Conservation (phyloP, 2,888 invertebrate genomes). For the Saturnia pavonia region DNA sequence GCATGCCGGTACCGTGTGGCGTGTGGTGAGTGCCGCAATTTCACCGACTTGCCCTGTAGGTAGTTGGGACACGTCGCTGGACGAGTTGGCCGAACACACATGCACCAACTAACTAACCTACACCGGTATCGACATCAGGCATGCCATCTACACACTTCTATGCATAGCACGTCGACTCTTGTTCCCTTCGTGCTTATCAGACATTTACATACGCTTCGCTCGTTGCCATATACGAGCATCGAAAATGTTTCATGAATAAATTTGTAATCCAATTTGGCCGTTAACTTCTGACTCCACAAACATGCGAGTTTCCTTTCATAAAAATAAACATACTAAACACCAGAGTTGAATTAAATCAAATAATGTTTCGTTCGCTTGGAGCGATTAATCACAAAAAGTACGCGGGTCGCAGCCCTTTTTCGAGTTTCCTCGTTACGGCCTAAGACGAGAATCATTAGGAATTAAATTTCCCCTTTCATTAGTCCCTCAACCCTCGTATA, state of each 20-base stretch:
- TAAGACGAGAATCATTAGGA: slow-evolving; percentile 83
- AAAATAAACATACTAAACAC: slow-evolving; percentile 56
- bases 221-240: slow-evolving; percentile 72
- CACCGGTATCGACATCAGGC: background rate
- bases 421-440: slow-evolving; percentile 81
- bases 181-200: slow-evolving; percentile 71
- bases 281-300: slow-evolving; percentile 68
- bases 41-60: slow-evolving; percentile 19
- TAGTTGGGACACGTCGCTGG: slow-evolving; percentile 29
- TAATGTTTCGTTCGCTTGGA: slow-evolving; percentile 66
- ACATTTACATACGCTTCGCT: slow-evolving; percentile 78
- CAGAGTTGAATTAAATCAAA: slow-evolving; percentile 59
- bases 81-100: slow-evolving; percentile 28
- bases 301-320: slow-evolving; percentile 51
- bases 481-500: slow-evolving; percentile 83
- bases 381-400: slow-evolving; percentile 76
- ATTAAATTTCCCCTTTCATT: slow-evolving; percentile 83
- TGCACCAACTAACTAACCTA: slow-evolving; percentile 6
- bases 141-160: slow-evolving; percentile 33
- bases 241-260: slow-evolving; percentile 80
- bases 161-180: slow-evolving; percentile 56
- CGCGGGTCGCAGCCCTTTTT: slow-evolving; percentile 77
- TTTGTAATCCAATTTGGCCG: slow-evolving; percentile 76
- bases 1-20: background rate
- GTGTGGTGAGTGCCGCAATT: slow-evolving; percentile 24